Conservation (phyloP, 2,113 vertebrate species). For the Alosa alosa region DNA sequence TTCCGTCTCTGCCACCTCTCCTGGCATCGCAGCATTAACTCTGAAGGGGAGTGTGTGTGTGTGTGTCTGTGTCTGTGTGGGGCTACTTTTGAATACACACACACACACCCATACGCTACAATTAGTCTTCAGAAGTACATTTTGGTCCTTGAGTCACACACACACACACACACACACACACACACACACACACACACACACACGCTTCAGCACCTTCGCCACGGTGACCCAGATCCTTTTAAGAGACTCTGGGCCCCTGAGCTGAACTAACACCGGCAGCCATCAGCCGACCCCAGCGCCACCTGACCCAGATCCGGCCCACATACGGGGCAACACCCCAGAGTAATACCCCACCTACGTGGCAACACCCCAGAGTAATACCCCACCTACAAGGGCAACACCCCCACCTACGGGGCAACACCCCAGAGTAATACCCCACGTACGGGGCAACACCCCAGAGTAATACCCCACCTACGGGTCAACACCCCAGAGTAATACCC, state of each 20-base stretch:
- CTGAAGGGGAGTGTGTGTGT: neutral
- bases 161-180: neutral
- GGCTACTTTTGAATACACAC: neutral
- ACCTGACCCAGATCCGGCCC: no score
- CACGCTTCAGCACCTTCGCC: neutral
- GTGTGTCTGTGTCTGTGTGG: neutral
- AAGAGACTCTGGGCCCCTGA: neutral
- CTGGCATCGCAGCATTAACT: slow-evolving; percentile 60
- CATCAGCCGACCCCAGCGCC: no score
- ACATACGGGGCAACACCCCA: no score
- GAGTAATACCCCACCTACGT: no score
- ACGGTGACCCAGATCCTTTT: neutral
- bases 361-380: no score
- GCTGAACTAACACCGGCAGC: no score
- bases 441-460: no score
- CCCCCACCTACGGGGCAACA: no score
- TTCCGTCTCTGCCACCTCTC: slow-evolving; percentile 31
- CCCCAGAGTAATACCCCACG: no score
- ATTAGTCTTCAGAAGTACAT: neutral
- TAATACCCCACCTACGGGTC: no score
- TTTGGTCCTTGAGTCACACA: neutral
- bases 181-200: neutral
- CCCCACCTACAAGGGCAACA: no score
- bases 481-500: no score
- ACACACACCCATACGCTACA: neutral